phyloP scores from a whole-genome alignment of 2,797 vertebrate species.

The Enteromius unitaeniatus region DNA sequence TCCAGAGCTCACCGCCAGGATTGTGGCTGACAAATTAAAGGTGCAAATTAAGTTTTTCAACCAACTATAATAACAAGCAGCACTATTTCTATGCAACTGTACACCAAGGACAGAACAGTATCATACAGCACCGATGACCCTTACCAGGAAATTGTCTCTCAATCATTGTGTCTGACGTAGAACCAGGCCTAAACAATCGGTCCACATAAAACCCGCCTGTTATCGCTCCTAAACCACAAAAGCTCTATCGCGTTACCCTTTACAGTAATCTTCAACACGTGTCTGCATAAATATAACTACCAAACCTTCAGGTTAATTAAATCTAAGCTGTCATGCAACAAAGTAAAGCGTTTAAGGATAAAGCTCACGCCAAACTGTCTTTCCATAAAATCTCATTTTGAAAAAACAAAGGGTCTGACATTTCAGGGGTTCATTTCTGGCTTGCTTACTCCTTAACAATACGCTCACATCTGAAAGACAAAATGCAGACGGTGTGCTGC shows the following conservation, averaged over 20 bases:
- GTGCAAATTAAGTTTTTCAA: background rate
- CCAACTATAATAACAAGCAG: background rate
- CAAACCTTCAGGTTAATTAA: background rate
- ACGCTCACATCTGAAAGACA: background rate
- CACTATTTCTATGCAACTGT: conserved; percentile 31
- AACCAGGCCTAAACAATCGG: background rate
- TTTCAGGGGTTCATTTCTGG: too few species aligned
- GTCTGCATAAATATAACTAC: background rate
- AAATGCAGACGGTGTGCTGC: conserved; percentile 32
- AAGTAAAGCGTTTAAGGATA: background rate
- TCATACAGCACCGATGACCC: conserved; percentile 44
- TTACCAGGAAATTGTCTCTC: conserved; percentile 17
- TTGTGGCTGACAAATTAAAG: background rate
- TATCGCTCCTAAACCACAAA: background rate
- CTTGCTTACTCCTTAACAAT: background rate
- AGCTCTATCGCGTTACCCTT: background rate
- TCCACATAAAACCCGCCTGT: background rate
- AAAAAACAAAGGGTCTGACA: background rate
- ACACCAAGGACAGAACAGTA: conserved; percentile 2
- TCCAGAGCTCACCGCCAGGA: background rate
- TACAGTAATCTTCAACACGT: background rate
- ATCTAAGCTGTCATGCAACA: background rate
- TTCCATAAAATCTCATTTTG: background rate
- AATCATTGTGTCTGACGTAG: conserved; percentile 44
- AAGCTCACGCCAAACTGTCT: background rate